phyloP scores from a whole-genome alignment of 1,140 invertebrate genomes.

The Holotrichia oblita region DNA sequence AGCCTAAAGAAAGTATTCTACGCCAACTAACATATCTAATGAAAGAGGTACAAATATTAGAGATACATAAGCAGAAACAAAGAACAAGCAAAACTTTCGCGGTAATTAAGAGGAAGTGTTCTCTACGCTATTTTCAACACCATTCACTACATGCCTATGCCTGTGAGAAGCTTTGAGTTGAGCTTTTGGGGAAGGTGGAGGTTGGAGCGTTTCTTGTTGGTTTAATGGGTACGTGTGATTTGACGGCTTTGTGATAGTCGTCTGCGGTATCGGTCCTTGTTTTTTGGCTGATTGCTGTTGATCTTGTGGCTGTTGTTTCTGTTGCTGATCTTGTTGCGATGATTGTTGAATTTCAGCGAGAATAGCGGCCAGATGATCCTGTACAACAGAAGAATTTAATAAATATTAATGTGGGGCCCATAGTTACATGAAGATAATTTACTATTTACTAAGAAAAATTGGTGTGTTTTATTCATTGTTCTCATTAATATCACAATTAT shows the following conservation, averaged over 20 bases:
- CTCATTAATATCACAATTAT: too few relatives aligned
- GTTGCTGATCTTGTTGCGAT: conserved; percentile 8
- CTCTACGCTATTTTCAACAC: neutral
- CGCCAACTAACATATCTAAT: neutral
- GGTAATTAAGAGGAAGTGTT: neutral
- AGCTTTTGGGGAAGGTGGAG: conserved; percentile 4
- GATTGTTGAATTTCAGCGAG: conserved; percentile 29
- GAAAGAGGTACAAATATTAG: neutral
- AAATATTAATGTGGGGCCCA: neutral
- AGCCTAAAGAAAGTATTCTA: neutral
- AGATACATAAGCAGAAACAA: neutral
- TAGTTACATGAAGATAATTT: neutral
- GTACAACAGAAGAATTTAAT: neutral
- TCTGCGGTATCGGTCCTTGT: neutral
- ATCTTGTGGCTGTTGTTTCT: neutral
- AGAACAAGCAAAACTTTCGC: neutral
- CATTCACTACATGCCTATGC: conserved; percentile 22
- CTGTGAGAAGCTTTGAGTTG: conserved; percentile 28
- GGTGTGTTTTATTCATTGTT: too few relatives aligned
- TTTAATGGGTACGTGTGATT: conserved; percentile 24
- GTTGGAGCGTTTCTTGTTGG: conserved; percentile 34
- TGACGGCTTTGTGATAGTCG: conserved; percentile 22
- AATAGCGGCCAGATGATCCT: conserved; percentile 17
- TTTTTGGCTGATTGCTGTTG: conserved; percentile 4
- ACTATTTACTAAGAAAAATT: too few relatives aligned